phyloP scores from a whole-genome alignment of 37 sponge, comb jelly and placozoan species.

The Amphimedon queenslandica region DNA sequence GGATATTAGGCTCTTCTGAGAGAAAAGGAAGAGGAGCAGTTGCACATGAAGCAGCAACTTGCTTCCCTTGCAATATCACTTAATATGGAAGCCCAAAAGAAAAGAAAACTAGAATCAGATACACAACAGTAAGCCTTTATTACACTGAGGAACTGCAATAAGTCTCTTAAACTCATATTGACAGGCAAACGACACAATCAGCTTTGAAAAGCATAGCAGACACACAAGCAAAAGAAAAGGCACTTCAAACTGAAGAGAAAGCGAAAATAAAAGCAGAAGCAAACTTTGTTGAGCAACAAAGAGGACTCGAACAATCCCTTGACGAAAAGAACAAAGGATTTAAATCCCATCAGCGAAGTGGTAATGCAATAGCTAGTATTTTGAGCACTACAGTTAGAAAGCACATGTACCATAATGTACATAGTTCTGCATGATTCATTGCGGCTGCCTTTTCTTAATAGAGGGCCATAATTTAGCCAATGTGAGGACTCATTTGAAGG shows the following conservation, averaged over 20 bases:
- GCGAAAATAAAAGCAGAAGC: conserved; percentile 11
- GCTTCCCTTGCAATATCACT: conserved; percentile 62
- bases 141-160: too few relatives aligned
- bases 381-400: too few relatives aligned
- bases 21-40: conserved; percentile 65
- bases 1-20: neutral
- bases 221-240: neutral
- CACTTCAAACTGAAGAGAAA: conserved; percentile 26
- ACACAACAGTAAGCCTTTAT: conserved; percentile 8
- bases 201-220: neutral
- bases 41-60: conserved; percentile 56
- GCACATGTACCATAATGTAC: neutral
- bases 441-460: neutral
- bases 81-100: conserved; percentile 85
- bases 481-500: conserved; percentile 17
- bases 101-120: conserved; percentile 16
- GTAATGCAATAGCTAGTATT: too few relatives aligned
- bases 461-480: conserved; percentile 42
- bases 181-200: neutral
- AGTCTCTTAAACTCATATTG: neutral
- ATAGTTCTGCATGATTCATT: conserved; percentile 3
- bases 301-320: conserved; percentile 19
- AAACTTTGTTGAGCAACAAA: conserved; percentile 14
- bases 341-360: conserved; percentile 16
- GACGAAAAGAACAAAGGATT: conserved; percentile 8